Evolutionary conservation across 2,888 invertebrate genomes (phyloP).

Genomic region (Heliconius ethilla): DNA sequence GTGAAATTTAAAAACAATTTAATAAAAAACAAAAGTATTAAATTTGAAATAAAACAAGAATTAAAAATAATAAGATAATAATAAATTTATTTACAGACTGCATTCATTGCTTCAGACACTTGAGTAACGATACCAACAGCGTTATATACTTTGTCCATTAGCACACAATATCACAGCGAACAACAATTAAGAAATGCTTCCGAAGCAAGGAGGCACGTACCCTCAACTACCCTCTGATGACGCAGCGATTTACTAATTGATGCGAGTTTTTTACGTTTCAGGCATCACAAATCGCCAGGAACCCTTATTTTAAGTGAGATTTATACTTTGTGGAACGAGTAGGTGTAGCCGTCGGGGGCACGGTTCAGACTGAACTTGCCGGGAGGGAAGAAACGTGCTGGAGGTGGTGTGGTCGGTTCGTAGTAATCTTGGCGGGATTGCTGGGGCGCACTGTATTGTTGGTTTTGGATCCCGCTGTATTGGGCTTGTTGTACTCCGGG

Average conservation of each 20-base stretch:
- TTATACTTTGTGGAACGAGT: conserved; percentile 88
- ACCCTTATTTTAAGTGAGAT: conserved; percentile 61
- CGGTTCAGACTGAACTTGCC: conserved; percentile 93
- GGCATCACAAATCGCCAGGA: conserved; percentile 68
- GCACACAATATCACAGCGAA: conserved; percentile 81
- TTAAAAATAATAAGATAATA: conserved; percentile 44
- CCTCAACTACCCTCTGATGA: conserved; percentile 66
- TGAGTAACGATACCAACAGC: conserved; percentile 68
- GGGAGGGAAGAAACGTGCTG: conserved; percentile 90
- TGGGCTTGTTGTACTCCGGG: conserved; percentile 76
- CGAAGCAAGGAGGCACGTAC: conserved; percentile 60
- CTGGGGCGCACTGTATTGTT: conserved; percentile 63
- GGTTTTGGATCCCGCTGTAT: conserved; percentile 72
- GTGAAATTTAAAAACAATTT: no score
- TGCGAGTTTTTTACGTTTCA: conserved; percentile 70
- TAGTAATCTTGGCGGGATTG: conserved; percentile 77
- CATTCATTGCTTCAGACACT: conserved; percentile 54
- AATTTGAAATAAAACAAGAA: conserved; percentile 36
- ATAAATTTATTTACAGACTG: conserved; percentile 70
- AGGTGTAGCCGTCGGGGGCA: conserved; percentile 93
- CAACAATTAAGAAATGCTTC: conserved; percentile 79
- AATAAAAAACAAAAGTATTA: not conserved
- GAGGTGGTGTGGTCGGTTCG: conserved; percentile 84
- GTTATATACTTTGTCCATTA: conserved; percentile 72
- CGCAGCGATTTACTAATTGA: conserved; percentile 75